Conservation (phyloP, 2,888 invertebrate species). For the Tinea semifulvella region DNA sequence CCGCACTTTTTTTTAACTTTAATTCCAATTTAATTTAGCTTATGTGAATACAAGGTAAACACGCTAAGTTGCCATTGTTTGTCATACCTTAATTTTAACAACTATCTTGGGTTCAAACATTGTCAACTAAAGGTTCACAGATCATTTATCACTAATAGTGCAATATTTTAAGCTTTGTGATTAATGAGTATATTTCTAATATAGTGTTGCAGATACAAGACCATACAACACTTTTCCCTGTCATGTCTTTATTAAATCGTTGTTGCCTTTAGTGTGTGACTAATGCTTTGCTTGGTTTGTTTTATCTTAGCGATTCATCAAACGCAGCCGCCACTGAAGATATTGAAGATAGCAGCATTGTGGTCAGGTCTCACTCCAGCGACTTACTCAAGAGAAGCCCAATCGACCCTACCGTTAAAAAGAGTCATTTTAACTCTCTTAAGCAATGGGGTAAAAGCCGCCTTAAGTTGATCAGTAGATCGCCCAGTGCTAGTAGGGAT, state of each 20-base stretch:
- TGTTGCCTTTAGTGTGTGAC: slow-evolving; percentile 64
- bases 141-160: slow-evolving; percentile 58
- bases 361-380: slow-evolving; percentile 76
- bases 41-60: slow-evolving; percentile 59
- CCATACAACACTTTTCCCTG: slow-evolving; percentile 34
- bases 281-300: slow-evolving; percentile 69
- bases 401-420: slow-evolving; percentile 61
- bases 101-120: slow-evolving; percentile 22
- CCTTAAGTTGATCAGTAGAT: slow-evolving; percentile 76
- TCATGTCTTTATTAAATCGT: slow-evolving; percentile 37
- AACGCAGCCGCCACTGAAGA: slow-evolving; percentile 63
- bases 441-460: slow-evolving; percentile 88
- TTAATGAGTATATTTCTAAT: slow-evolving; percentile 43
- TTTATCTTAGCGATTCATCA: slow-evolving; percentile 63
- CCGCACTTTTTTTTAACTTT: too few species aligned
- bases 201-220: slow-evolving; percentile 50
- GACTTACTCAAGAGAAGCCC: slow-evolving; percentile 78
- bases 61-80: slow-evolving; percentile 51
- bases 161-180: slow-evolving; percentile 60
- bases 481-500: slow-evolving; percentile 65
- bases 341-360: slow-evolving; percentile 58
- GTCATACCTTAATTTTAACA: slow-evolving; percentile 3
- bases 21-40: too few species aligned
- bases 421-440: slow-evolving; percentile 80
- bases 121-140: slow-evolving; percentile 55